Conservation (phyloP, 1,140 invertebrate genomes). For the Dermatophagoides farinae region DNA sequence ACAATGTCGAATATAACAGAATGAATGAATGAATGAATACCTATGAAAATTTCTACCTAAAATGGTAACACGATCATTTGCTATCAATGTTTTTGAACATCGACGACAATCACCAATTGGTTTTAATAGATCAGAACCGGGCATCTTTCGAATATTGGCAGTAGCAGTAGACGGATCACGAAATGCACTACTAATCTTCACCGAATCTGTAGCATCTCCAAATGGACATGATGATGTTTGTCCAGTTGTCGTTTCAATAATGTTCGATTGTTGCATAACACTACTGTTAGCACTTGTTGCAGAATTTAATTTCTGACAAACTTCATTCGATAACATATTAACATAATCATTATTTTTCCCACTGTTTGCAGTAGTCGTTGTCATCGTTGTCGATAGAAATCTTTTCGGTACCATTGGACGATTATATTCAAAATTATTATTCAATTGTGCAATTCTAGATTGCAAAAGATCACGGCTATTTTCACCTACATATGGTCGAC, state of each 20-base stretch:
- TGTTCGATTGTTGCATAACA: no score
- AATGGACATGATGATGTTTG: background rate
- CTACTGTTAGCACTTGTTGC: background rate
- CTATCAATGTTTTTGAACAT: background rate
- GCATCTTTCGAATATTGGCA: background rate
- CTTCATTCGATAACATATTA: background rate
- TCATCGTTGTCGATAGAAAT: background rate
- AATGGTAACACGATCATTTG: background rate
- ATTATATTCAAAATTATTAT: background rate
- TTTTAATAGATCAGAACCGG: background rate
- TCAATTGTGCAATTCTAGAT: conserved; percentile 1
- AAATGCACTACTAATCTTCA: background rate
- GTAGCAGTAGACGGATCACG: background rate
- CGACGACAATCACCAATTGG: conserved; percentile 1
- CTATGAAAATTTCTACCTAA: conserved; percentile 1
- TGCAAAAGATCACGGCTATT: background rate
- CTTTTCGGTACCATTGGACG: background rate
- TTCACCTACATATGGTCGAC: background rate
- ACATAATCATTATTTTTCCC: background rate
- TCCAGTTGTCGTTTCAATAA: no score
- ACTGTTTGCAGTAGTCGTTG: background rate
- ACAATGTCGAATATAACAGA: background rate
- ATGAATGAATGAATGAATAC: background rate
- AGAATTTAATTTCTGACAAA: background rate
- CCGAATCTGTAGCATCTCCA: background rate